Percentiles rank a stretch among this genome's conserved stretches.
Conservation (phyloP, 2,113 vertebrate genomes). For the Corythornis cristatus region DNA sequence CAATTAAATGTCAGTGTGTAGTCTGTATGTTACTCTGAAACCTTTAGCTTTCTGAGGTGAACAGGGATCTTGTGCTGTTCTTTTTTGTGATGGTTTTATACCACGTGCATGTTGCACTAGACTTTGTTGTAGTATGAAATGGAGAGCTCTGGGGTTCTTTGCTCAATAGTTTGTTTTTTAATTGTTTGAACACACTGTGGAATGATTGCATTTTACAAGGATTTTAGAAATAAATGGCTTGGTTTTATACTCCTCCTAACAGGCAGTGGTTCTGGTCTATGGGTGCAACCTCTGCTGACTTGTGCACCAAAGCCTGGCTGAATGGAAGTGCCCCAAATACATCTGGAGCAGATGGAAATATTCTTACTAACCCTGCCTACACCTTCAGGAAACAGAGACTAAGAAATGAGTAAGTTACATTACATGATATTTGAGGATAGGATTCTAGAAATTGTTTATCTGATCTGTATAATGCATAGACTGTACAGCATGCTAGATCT, state of each 20-base stretch:
- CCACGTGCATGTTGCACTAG: not conserved
- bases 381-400: not conserved
- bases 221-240: not conserved
- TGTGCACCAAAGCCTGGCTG: not conserved
- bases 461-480: not conserved
- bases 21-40: not conserved
- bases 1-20: not conserved
- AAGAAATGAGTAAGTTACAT: not conserved
- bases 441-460: not conserved
- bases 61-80: not conserved
- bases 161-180: not conserved
- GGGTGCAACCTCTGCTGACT: not conserved
- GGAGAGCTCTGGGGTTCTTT: not conserved
- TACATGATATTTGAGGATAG: not conserved
- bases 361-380: not conserved
- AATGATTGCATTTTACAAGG: not conserved
- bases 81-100: not conserved
- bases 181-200: not conserved
- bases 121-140: not conserved
- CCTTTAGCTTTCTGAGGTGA: not conserved
- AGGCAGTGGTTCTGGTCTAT: accelerated
- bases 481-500: not conserved
- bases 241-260: not conserved
- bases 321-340: not conserved
- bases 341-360: not conserved